Conservation (phyloP, 2,113 vertebrate species). For the Cyprinodon tularosa region DNA sequence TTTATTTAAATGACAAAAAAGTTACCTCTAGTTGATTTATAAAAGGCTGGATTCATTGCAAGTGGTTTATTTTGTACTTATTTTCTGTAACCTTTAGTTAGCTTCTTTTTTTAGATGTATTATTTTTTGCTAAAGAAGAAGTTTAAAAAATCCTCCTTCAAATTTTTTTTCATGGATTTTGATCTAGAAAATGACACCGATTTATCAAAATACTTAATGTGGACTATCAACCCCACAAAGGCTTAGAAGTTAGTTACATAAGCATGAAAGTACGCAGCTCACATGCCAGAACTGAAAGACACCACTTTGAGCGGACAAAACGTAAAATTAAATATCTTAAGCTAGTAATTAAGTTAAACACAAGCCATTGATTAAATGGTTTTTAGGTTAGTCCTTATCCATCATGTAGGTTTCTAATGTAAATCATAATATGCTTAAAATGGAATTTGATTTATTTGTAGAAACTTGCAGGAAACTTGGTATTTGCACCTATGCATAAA, state of each 20-base stretch:
- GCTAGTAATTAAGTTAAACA: neutral
- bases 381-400: neutral
- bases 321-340: neutral
- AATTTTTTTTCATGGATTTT: neutral
- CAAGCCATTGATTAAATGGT: neutral
- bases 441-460: neutral
- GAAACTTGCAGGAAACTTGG: neutral
- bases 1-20: too few species aligned
- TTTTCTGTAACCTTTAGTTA: too few species aligned
- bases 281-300: neutral
- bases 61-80: too few species aligned
- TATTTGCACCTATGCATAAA: conserved; percentile 44
- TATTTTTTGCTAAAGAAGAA: neutral
- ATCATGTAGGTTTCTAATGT: neutral
- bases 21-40: too few species aligned
- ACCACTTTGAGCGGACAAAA: neutral
- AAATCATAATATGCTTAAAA: neutral
- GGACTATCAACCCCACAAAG: neutral
- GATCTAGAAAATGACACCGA: neutral
- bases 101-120: neutral
- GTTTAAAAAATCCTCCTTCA: neutral
- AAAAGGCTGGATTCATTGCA: too few species aligned
- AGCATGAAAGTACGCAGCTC: neutral
- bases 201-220: neutral
- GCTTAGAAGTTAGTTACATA: neutral